These are phyloP conservation scores for Siphamia tubifer DNA, from an alignment of 2,113 vertebrate species.

Conservation along the genomic window DNA sequence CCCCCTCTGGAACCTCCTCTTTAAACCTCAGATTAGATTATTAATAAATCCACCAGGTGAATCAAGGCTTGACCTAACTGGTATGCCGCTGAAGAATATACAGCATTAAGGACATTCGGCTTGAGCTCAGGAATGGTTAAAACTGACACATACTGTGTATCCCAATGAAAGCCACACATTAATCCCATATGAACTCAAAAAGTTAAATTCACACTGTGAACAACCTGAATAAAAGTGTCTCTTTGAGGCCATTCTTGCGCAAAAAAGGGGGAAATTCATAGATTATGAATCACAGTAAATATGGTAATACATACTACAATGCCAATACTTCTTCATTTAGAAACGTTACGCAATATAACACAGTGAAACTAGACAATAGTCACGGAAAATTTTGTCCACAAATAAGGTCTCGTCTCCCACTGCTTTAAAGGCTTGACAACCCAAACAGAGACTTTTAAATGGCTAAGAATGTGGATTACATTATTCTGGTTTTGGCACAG, in stretches of 20 bases:
- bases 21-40: constrained; percentile 22
- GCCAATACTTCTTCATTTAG: constrained; percentile 42
- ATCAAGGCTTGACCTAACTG: constrained; percentile 42
- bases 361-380: constrained; percentile 18
- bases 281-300: constrained; percentile 34
- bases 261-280: constrained; percentile 6
- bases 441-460: constrained; percentile 20
- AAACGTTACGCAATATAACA: constrained; percentile 13
- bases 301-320: constrained; percentile 20
- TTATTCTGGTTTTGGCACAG: constrained; percentile 50
- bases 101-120: constrained; percentile 55
- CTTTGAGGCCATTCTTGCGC: constrained; percentile 18
- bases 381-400: constrained; percentile 9
- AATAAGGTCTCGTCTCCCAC: constrained; percentile 12
- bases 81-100: constrained; percentile 29
- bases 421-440: constrained; percentile 6
- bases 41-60: constrained; percentile 21
- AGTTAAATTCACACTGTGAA: constrained; percentile 21
- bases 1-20: constrained; percentile 5
- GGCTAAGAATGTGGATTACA: constrained; percentile 42
- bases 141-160: constrained; percentile 26
- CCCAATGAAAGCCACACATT: not conserved
- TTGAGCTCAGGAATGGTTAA: constrained; percentile 62
- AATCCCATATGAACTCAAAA: constrained; percentile 5
- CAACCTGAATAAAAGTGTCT: constrained; percentile 17